These are phyloP conservation scores for Cistogaster globosa DNA, from an alignment of 2,888 invertebrate species.

Conservation along the genomic window DNA sequence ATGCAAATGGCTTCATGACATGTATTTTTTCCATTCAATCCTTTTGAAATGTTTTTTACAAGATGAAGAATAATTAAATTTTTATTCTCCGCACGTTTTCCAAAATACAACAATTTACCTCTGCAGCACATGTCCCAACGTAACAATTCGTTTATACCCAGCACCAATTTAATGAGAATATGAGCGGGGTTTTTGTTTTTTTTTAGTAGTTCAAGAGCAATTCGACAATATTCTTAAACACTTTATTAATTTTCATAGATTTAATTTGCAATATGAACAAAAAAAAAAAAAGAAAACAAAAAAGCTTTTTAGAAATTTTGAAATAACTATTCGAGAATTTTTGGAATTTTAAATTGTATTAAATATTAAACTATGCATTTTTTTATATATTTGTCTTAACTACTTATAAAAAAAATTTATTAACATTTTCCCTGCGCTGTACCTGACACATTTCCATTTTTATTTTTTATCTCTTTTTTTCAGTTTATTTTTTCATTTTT, in stretches of 20 bases:
- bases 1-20: too few relatives aligned
- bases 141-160: conserved; percentile 1
- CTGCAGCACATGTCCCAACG: conserved; percentile 35
- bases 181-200: conserved; percentile 24
- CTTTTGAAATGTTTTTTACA: background rate
- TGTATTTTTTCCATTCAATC: conserved; percentile 1
- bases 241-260: too few relatives aligned
- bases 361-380: background rate
- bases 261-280: too few relatives aligned
- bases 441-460: too few relatives aligned
- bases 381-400: background rate
- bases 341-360: conserved; percentile 37
- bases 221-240: too few relatives aligned
- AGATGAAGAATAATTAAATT: conserved; percentile 28
- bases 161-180: conserved; percentile 5
- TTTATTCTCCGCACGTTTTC: conserved; percentile 50
- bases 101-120: conserved; percentile 45
- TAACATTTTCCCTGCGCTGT: too few relatives aligned
- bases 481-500: too few relatives aligned
- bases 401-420: too few relatives aligned
- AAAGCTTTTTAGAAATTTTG: too few relatives aligned
- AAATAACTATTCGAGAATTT: too few relatives aligned
- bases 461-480: too few relatives aligned
- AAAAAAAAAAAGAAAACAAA: too few relatives aligned
- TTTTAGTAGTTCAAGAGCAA: conserved; percentile 21